Percentiles rank a stretch among this genome's conserved stretches.
phyloP scores from a whole-genome alignment of 2,797 vertebrate species.

The Intellagama lesueurii region DNA sequence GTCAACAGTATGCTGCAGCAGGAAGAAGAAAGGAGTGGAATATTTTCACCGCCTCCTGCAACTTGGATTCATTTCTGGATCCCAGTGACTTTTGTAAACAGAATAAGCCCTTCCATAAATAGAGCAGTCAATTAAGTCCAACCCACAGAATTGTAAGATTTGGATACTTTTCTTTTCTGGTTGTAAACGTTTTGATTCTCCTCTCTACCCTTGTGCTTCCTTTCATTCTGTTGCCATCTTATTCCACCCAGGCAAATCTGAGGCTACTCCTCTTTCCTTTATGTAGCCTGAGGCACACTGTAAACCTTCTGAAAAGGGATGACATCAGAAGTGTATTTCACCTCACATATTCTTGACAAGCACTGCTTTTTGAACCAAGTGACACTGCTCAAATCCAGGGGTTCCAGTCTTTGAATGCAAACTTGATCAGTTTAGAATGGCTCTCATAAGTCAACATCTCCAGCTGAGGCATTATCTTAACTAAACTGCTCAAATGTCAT shows the following conservation, averaged over 20 bases:
- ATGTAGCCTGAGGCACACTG: neutral
- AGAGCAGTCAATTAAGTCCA: neutral
- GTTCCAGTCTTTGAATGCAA: neutral
- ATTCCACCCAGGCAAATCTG: neutral
- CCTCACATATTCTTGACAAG: neutral
- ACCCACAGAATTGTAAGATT: neutral
- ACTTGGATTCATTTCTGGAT: neutral
- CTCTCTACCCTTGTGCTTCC: neutral
- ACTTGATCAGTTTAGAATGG: neutral
- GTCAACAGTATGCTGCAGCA: too few relatives aligned
- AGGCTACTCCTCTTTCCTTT: neutral
- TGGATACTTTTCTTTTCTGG: neutral
- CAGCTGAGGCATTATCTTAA: neutral
- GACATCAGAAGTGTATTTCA: neutral
- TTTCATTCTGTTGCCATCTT: too few relatives aligned
- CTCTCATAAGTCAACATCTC: neutral
- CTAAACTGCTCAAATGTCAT: neutral
- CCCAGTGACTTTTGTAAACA: neutral
- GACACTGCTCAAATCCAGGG: neutral
- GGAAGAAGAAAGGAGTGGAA: too few relatives aligned
- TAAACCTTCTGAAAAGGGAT: neutral
- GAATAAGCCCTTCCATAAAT: neutral
- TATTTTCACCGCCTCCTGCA: neutral
- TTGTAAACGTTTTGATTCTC: neutral
- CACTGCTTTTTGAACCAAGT: neutral